Evolutionary conservation across 2,113 vertebrate species (phyloP).

Genomic region (Saguinus midas): DNA sequence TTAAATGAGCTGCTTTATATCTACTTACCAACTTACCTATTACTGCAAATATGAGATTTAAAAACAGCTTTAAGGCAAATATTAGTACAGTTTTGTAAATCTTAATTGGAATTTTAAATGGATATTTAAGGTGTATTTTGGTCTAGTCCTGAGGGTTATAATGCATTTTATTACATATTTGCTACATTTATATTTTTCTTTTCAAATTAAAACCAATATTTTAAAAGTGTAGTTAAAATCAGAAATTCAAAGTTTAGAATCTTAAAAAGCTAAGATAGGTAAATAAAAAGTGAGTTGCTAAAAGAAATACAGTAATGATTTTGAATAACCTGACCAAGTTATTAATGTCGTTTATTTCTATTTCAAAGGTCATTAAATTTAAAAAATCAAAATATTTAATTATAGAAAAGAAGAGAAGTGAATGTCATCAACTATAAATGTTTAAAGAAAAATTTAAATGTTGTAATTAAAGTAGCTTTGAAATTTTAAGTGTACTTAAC

Average conservation of each 20-base stretch:
- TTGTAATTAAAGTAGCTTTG: not conserved
- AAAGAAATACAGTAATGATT: not conserved
- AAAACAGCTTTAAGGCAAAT: not conserved
- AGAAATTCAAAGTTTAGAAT: constrained; percentile 11
- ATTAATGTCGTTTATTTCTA: not conserved
- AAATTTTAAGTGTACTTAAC: not conserved
- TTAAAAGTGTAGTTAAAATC: not conserved
- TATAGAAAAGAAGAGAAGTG: not conserved
- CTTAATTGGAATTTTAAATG: constrained; percentile 27
- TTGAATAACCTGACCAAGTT: constrained; percentile 39
- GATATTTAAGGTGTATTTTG: constrained; percentile 12
- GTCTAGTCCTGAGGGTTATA: not conserved
- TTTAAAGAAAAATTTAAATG: constrained; percentile 20
- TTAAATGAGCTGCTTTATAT: not conserved
- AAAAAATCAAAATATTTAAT: constrained; percentile 24
- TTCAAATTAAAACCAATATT: not conserved
- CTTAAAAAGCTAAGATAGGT: not conserved
- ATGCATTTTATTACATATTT: constrained; percentile 6
- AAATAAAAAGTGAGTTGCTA: not conserved
- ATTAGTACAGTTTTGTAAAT: not conserved
- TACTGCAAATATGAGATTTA: not conserved
- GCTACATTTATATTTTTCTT: constrained; percentile 3
- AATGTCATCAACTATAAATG: not conserved
- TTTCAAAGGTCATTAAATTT: constrained; percentile 26
- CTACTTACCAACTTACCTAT: not conserved